These are phyloP conservation scores for Chrysolina americana DNA, from an alignment of 2,888 invertebrate species.

Conservation along the genomic window DNA sequence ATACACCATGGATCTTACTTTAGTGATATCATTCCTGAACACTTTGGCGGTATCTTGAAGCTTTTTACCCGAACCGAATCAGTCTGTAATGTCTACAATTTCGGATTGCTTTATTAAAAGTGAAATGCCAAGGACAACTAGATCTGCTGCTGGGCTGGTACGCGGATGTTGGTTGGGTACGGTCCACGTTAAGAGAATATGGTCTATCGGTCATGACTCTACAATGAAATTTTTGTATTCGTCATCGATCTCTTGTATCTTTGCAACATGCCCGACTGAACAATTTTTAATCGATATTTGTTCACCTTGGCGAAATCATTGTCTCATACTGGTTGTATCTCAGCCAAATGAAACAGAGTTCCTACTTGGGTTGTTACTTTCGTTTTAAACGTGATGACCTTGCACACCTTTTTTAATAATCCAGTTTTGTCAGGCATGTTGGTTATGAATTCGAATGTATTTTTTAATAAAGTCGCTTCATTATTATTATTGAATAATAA, in stretches of 20 bases:
- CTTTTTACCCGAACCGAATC: constrained; percentile 17
- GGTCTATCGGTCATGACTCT: neutral
- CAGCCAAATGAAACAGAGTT: neutral
- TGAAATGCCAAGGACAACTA: constrained; percentile 66
- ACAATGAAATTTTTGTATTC: neutral
- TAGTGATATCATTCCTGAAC: neutral
- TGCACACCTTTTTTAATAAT: neutral
- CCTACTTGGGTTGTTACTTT: neutral
- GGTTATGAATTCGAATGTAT: no score
- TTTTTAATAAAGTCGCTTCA: no score
- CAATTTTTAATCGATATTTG: neutral
- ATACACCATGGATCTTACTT: neutral
- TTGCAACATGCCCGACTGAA: neutral
- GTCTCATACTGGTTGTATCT: neutral
- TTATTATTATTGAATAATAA: no score
- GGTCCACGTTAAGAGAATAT: constrained; percentile 19
- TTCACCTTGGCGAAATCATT: neutral
- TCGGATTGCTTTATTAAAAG: constrained; percentile 52
- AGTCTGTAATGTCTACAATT: constrained; percentile 38
- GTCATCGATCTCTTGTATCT: constrained; percentile 12
- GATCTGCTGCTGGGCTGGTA: constrained; percentile 45
- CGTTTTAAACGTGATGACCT: neutral
- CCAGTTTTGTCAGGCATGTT: no score
- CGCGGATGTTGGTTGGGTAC: constrained; percentile 47
- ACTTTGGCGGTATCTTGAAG: constrained; percentile 15